These are phyloP conservation scores for Steromphala cineraria DNA, from an alignment of 2,888 invertebrate species.

Conservation along the genomic window DNA sequence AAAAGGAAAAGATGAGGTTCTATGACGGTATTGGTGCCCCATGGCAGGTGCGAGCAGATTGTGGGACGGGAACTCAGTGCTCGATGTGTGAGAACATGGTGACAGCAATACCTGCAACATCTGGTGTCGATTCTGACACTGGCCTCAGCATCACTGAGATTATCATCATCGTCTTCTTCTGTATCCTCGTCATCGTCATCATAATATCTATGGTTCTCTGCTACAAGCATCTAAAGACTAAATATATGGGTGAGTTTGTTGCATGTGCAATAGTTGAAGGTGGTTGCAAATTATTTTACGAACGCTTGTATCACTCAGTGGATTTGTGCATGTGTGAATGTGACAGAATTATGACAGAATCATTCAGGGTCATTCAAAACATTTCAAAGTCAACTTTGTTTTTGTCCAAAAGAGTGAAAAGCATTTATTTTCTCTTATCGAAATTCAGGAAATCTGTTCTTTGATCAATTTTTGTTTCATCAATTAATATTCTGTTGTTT, in stretches of 20 bases:
- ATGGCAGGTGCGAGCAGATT: not conserved
- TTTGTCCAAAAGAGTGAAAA: too few relatives aligned
- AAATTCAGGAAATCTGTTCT: too few relatives aligned
- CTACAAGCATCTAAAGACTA: not conserved
- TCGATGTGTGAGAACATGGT: not conserved
- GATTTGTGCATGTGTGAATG: too few relatives aligned
- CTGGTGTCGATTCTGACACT: not conserved
- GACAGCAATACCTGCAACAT: not conserved
- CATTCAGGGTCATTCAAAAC: too few relatives aligned
- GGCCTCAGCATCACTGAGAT: not conserved
- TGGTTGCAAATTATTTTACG: not conserved
- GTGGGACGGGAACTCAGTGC: not conserved
- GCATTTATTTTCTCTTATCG: too few relatives aligned
- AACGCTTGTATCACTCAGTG: not conserved
- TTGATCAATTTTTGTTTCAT: too few relatives aligned
- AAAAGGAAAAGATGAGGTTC: slow-evolving; percentile 22
- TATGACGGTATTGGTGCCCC: slow-evolving; percentile 26
- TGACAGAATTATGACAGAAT: too few relatives aligned
- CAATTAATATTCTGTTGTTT: too few relatives aligned
- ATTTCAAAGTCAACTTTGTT: too few relatives aligned
- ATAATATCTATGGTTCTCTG: not conserved
- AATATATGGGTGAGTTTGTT: not conserved
- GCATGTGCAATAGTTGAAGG: not conserved
- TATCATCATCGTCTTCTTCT: not conserved
- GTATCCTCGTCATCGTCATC: not conserved